Percentiles rank a stretch among this genome's conserved stretches.
Evolutionary conservation across 2,888 invertebrate species (phyloP).

Genomic region (Hyposoter didymator): DNA sequence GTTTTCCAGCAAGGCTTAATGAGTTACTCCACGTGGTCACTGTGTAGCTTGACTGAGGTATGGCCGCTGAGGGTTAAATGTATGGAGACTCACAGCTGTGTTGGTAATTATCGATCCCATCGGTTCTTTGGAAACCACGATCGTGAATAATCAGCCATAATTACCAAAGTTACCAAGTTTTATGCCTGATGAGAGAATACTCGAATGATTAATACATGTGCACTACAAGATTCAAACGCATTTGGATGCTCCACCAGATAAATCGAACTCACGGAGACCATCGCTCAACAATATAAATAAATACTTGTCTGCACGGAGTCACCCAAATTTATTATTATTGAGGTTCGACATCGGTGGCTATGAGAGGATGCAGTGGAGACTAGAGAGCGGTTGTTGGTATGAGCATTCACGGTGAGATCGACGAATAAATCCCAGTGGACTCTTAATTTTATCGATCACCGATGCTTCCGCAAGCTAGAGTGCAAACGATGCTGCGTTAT

Average conservation of each 20-base stretch:
- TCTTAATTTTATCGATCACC: slow-evolving; percentile 65
- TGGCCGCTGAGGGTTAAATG: not conserved
- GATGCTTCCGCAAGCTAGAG: slow-evolving; percentile 49
- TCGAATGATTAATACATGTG: not conserved
- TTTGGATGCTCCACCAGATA: not conserved
- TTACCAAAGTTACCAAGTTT: not conserved
- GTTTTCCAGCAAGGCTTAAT: too few species aligned
- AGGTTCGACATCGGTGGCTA: not conserved
- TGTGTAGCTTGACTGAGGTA: too few species aligned
- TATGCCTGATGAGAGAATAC: not conserved
- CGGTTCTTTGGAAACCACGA: not conserved
- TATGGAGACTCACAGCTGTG: not conserved
- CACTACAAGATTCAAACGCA: not conserved
- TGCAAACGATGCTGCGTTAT: slow-evolving; percentile 42
- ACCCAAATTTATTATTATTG: not conserved
- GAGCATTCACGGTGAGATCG: not conserved
- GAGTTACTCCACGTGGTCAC: too few species aligned
- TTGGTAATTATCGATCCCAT: not conserved
- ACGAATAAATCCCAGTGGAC: slow-evolving; percentile 50
- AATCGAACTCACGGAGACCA: too few species aligned
- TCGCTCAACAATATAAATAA: too few species aligned
- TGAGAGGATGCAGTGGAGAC: slow-evolving; percentile 20
- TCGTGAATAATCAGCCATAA: not conserved
- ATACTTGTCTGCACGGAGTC: not conserved
- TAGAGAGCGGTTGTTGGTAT: slow-evolving; percentile 6